These are phyloP conservation scores for Drosophila borborema DNA, from an alignment of 2,888 invertebrate species.

Conservation along the genomic window DNA sequence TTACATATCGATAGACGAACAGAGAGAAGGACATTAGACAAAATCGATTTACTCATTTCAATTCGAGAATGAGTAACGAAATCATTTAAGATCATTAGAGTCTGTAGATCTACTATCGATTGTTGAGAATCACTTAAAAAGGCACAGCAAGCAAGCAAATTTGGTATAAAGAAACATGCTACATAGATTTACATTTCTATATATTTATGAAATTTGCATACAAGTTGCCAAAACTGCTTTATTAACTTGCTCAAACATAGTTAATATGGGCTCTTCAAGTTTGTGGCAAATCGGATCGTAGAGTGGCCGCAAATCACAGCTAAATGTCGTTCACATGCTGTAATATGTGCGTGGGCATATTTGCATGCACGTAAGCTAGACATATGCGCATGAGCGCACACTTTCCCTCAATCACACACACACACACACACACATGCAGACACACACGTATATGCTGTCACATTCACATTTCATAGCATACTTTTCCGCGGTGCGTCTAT, in stretches of 20 bases:
- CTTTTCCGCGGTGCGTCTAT: constrained; percentile 61
- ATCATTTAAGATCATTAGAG: no score
- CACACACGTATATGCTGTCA: constrained; percentile 9
- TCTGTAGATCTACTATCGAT: no score
- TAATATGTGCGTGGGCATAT: constrained; percentile 1
- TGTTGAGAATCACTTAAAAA: no score
- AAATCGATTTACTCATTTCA: no score
- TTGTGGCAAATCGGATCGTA: not conserved
- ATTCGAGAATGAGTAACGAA: no score
- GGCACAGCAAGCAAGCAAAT: no score
- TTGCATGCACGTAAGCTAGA: constrained; percentile 17
- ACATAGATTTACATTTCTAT: no score
- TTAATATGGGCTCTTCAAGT: not conserved
- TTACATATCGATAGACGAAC: no score
- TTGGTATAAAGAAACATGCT: no score
- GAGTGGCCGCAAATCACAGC: not conserved
- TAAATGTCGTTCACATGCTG: not conserved
- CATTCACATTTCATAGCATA: constrained; percentile 68
- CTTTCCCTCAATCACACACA: constrained; percentile 5
- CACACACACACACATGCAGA: not conserved
- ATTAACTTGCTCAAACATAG: not conserved
- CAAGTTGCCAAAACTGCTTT: not conserved
- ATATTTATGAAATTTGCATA: not conserved
- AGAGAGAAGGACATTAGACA: no score
- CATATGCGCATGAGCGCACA: constrained; percentile 32